Evolutionary conservation across 2,888 invertebrate genomes (phyloP).

Genomic region (Hirtodrosophila duncani): DNA sequence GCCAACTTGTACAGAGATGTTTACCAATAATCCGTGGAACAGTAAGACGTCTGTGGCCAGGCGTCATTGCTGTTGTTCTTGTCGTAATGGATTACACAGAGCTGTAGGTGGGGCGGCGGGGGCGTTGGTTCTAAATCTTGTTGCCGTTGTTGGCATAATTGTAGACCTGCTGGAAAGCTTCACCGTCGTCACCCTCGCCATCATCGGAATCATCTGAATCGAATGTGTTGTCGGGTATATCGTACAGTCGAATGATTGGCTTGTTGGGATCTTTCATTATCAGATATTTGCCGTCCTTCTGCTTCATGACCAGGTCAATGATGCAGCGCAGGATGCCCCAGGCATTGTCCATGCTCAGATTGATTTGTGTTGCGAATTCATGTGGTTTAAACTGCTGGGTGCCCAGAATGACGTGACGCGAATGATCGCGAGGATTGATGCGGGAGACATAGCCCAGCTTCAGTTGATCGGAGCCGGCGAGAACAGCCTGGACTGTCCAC

Average conservation of each 20-base stretch:
- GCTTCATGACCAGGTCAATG: constrained; percentile 97
- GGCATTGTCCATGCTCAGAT: constrained; percentile 99
- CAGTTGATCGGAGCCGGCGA: constrained; percentile 97
- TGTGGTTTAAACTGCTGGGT: constrained; percentile 99
- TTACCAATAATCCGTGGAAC: too few relatives aligned
- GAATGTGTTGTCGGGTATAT: constrained; percentile 99
- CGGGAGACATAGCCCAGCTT: constrained; percentile 99
- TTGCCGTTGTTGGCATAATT: constrained; percentile 63
- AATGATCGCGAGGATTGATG: constrained; percentile 93
- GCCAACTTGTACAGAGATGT: too few relatives aligned
- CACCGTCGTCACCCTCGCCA: constrained; percentile 69
- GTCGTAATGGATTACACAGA: constrained; percentile 10
- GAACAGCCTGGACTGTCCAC: constrained; percentile 97
- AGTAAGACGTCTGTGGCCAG: too few relatives aligned
- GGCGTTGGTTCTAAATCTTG: constrained; percentile 46
- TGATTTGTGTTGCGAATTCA: constrained; percentile 99
- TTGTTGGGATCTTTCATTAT: constrained; percentile 99
- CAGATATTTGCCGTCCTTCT: constrained; percentile 96
- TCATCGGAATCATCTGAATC: constrained; percentile 88
- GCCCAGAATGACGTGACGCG: constrained; percentile 97
- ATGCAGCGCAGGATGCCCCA: constrained; percentile 99
- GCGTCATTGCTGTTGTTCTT: too few relatives aligned
- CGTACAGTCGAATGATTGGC: constrained; percentile 97
- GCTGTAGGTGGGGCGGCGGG: constrained; percentile 14
- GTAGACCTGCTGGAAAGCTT: constrained; percentile 78